Evolutionary conservation across 2,888 invertebrate genomes (phyloP).

Genomic region (Rotaria macrura): DNA sequence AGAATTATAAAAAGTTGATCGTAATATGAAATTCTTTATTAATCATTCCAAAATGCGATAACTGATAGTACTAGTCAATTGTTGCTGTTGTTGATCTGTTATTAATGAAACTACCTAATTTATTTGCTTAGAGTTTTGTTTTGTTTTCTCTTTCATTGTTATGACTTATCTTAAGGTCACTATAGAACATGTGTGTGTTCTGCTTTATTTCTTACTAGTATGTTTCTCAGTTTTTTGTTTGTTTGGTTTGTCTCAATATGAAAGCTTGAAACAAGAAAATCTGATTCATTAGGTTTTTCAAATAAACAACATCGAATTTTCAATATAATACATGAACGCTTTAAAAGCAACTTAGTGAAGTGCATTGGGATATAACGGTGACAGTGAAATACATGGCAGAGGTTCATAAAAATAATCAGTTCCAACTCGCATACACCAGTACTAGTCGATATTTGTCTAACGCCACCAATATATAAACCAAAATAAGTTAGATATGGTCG

Average conservation of each 20-base stretch:
- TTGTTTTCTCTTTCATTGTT: background rate
- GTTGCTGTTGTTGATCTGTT: constrained; percentile 2
- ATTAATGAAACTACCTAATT: background rate
- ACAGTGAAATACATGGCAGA: too few relatives aligned
- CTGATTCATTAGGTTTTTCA: background rate
- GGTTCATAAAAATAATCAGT: too few relatives aligned
- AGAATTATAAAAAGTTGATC: background rate
- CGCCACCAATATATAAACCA: too few relatives aligned
- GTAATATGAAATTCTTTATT: background rate
- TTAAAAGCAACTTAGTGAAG: too few relatives aligned
- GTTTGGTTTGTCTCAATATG: background rate
- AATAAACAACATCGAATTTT: background rate
- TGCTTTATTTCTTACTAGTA: background rate
- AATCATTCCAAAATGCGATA: background rate
- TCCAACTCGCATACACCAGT: too few relatives aligned
- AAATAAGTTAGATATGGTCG: too few relatives aligned
- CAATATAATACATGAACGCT: too few relatives aligned
- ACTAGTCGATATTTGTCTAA: too few relatives aligned
- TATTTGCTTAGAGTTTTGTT: background rate
- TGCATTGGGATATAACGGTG: too few relatives aligned
- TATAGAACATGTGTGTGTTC: background rate
- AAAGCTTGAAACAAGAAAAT: background rate
- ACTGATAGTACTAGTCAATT: constrained; percentile 15
- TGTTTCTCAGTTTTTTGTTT: background rate
- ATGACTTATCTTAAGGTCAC: background rate